A percentile compares a stretch with the other conserved stretches of the same genome.
Conservation (phyloP, 2,888 invertebrate genomes). For the Azorinus chamasolen region DNA sequence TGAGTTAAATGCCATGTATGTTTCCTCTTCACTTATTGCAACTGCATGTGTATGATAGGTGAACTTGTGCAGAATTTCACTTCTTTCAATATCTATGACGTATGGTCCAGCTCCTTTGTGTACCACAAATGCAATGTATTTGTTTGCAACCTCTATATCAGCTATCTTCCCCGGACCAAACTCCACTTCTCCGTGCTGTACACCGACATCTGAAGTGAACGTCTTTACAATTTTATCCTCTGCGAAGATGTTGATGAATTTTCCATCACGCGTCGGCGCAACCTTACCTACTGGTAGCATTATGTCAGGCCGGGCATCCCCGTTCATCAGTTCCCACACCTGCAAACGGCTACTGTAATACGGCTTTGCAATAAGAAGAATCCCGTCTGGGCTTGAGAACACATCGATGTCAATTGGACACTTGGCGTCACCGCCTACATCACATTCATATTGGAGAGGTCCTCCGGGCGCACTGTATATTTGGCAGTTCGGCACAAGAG, state of each 20-base stretch:
- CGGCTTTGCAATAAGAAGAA: conserved; percentile 78
- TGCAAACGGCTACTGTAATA: conserved; percentile 71
- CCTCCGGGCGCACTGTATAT: conserved; percentile 82
- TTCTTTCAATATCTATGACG: conserved; percentile 76
- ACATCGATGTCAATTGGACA: conserved; percentile 76
- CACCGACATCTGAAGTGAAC: conserved; percentile 77
- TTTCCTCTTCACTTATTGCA: conserved; percentile 77
- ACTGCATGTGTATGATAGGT: conserved; percentile 74
- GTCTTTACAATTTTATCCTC: conserved; percentile 72
- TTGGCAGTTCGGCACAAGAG: conserved; percentile 81
- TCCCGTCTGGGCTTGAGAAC: conserved; percentile 76
- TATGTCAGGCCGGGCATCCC: conserved; percentile 78
- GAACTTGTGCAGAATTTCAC: conserved; percentile 75
- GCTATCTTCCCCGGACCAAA: conserved; percentile 70
- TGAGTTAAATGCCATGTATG: conserved; percentile 74
- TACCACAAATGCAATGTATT: conserved; percentile 75
- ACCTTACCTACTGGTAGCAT: conserved; percentile 74
- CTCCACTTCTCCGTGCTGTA: conserved; percentile 73
- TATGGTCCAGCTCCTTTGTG: conserved; percentile 77
- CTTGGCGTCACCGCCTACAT: conserved; percentile 69
- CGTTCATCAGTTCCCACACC: conserved; percentile 80
- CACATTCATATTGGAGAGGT: conserved; percentile 81
- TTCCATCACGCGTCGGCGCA: conserved; percentile 75
- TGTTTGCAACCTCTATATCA: conserved; percentile 69
- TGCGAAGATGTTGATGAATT: conserved; percentile 75